phyloP scores from a whole-genome alignment of 2,888 invertebrate species.

The Hesperia comma region DNA sequence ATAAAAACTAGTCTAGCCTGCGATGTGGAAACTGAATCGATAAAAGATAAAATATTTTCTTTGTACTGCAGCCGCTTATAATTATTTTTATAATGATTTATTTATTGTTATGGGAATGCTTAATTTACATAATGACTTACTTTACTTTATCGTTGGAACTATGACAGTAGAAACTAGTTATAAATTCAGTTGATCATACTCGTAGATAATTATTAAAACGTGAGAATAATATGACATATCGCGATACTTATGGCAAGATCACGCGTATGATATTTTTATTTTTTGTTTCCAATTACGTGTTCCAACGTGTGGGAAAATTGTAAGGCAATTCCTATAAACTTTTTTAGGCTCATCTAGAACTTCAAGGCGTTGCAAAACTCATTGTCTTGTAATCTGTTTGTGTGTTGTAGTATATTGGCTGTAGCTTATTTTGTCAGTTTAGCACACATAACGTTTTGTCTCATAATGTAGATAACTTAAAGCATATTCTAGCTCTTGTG shows the following conservation, averaged over 20 bases:
- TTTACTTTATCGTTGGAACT: constrained; percentile 13
- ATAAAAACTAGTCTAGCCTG: constrained; percentile 58
- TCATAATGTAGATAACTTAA: too few relatives aligned
- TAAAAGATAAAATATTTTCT: constrained; percentile 8
- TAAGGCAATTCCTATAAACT: constrained; percentile 29
- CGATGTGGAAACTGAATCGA: constrained; percentile 8
- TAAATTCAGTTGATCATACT: constrained; percentile 50
- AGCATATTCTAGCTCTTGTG: too few relatives aligned
- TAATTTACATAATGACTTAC: constrained; percentile 30
- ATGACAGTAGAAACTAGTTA: constrained; percentile 45
- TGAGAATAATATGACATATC: constrained; percentile 77
- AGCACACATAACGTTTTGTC: too few relatives aligned
- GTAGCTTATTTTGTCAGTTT: too few relatives aligned
- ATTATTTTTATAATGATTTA: constrained; percentile 22
- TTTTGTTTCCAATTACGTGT: constrained; percentile 47
- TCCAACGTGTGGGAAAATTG: constrained; percentile 46
- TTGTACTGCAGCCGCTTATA: constrained; percentile 11
- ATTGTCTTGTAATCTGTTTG: constrained; percentile 10
- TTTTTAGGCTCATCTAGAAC: constrained; percentile 30
- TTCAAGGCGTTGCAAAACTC: constrained; percentile 21
- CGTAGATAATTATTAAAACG: constrained; percentile 62
- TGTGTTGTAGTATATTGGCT: not conserved
- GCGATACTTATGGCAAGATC: constrained; percentile 50
- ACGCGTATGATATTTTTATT: constrained; percentile 52
- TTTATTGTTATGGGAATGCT: constrained; percentile 20